Conservation (phyloP, 2,113 vertebrate species). For the human (Homo sapiens) region GRCh38 chr1:22540001-22540500, state of each 20-base stretch:
- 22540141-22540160: not conserved
- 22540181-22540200: not conserved
- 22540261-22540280: not conserved
- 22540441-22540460: too few species aligned
- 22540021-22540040: too few species aligned
- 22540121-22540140: not conserved
- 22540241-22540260: not conserved
- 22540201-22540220: not conserved
- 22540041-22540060: too few species aligned
- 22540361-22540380: not conserved
- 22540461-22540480: not conserved
- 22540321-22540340: not conserved
- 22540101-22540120: too few species aligned
- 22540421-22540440: not conserved
- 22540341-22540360: not conserved
- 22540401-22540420: not conserved
- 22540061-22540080: too few species aligned
- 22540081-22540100: too few species aligned
- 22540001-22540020: too few species aligned
- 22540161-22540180: not conserved
- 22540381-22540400: not conserved
- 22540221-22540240: not conserved
- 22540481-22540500: not conserved
- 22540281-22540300: not conserved
- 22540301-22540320: not conserved